A percentile compares a stretch with the other conserved stretches of the same genome.
Evolutionary conservation across 2,797 vertebrate species (phyloP).

Genomic region (Crypturellus tataupa): DNA sequence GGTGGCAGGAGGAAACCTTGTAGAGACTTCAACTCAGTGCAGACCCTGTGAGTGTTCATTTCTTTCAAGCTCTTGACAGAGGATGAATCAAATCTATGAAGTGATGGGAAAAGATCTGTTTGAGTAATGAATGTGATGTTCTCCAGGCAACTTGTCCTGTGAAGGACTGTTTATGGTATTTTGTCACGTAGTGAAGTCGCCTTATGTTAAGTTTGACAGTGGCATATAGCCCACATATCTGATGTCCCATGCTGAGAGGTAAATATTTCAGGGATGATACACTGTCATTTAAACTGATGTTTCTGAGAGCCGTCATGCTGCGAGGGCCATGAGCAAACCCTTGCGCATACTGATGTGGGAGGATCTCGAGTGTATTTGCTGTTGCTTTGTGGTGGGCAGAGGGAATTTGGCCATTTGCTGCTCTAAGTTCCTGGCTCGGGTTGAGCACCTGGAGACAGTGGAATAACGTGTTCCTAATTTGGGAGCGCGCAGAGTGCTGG

Average conservation of each 20-base stretch:
- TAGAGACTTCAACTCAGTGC: not conserved
- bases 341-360: not conserved
- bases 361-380: not conserved
- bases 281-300: conserved; percentile 33
- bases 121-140: not conserved
- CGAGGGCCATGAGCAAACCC: conserved; percentile 35
- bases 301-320: not conserved
- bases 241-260: conserved; percentile 27
- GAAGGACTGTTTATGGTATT: conserved; percentile 2
- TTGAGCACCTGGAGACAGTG: accelerated
- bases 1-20: not conserved
- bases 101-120: not conserved
- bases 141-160: not conserved
- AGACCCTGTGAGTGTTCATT: not conserved
- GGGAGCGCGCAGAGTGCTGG: not conserved
- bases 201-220: conserved; percentile 38
- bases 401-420: not conserved
- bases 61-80: conserved; percentile 3
- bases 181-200: conserved; percentile 46
- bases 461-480: not conserved
- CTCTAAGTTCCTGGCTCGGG: not conserved
- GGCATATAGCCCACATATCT: not conserved
- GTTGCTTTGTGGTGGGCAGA: not conserved
- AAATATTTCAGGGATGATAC: conserved; percentile 33
- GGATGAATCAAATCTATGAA: not conserved